Percentiles rank a stretch among this genome's conserved stretches.
Evolutionary conservation across 2,113 vertebrate genomes (phyloP).

Genomic region (Nesogale talazaci): DNA sequence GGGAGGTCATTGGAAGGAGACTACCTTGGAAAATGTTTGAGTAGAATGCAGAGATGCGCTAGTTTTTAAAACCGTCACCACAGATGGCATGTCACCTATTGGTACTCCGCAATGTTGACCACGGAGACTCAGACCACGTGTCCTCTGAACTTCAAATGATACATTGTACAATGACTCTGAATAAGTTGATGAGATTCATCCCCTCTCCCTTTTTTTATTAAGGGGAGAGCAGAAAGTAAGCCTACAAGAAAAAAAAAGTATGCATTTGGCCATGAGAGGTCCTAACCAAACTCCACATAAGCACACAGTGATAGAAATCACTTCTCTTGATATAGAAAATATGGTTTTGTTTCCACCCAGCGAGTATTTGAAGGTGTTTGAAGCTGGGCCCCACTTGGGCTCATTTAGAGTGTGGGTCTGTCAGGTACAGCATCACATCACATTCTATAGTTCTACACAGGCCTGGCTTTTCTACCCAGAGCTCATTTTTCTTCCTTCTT

Average conservation of each 20-base stretch:
- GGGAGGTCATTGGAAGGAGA: not conserved
- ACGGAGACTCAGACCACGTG: not conserved
- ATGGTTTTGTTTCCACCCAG: not conserved
- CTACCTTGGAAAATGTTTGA: not conserved
- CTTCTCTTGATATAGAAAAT: not conserved
- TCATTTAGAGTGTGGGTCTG: constrained; percentile 53
- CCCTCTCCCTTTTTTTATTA: not conserved
- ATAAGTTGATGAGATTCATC: not conserved
- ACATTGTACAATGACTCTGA: not conserved
- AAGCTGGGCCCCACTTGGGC: not conserved
- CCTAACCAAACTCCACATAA: not conserved
- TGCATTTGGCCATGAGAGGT: not conserved
- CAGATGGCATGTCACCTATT: not conserved
- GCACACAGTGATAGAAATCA: not conserved
- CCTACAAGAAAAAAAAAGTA: no score
- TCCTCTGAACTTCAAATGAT: not conserved
- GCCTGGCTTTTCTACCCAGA: not conserved
- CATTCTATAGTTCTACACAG: not conserved
- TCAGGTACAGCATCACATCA: not conserved
- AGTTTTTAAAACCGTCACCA: not conserved
- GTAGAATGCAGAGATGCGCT: not conserved
- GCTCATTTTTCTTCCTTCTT: not conserved
- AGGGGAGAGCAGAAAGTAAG: not conserved
- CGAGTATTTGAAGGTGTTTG: not conserved
- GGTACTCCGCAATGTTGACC: not conserved